These are phyloP conservation scores for Drosophila sechellia DNA, from an alignment of 1,140 invertebrate species.

Conservation along the genomic window DNA sequence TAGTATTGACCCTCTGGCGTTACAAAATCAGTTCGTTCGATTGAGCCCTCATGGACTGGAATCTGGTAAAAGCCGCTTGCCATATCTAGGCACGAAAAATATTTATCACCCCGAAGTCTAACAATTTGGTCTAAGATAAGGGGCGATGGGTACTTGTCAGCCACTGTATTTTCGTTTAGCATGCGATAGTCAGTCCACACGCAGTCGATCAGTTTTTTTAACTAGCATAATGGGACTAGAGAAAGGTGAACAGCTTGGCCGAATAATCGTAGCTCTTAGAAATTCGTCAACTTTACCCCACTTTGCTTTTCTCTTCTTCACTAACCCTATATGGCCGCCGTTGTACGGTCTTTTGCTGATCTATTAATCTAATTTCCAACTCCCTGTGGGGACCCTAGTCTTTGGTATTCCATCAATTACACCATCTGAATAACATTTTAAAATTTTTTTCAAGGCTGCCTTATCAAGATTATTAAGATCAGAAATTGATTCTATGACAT, in stretches of 20 bases:
- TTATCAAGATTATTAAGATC: not conserved
- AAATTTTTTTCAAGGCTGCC: too few relatives aligned
- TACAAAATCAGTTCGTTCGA: too few relatives aligned
- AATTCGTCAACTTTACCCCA: not conserved
- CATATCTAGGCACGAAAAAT: conserved; percentile 9
- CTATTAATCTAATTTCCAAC: not conserved
- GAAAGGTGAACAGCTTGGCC: conserved; percentile 9
- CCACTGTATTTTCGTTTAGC: too few relatives aligned
- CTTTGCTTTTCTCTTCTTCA: conserved; percentile 6
- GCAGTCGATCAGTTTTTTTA: too few relatives aligned
- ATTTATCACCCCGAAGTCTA: not conserved
- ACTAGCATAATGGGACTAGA: not conserved
- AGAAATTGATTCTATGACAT: not conserved
- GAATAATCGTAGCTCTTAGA: conserved; percentile 7
- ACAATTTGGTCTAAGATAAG: too few relatives aligned
- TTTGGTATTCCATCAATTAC: not conserved
- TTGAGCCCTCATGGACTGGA: too few relatives aligned
- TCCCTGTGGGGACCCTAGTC: not conserved
- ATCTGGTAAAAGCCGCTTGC: conserved; percentile 1
- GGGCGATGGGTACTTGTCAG: too few relatives aligned
- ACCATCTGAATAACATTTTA: not conserved
- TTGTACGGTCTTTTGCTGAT: not conserved
- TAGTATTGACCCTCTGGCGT: conserved; percentile 2
- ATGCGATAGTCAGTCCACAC: too few relatives aligned
- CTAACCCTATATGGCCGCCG: conserved; percentile 6